Conservation (phyloP, 1,140 invertebrate species). For the Pollicipes pollicipes region DNA sequence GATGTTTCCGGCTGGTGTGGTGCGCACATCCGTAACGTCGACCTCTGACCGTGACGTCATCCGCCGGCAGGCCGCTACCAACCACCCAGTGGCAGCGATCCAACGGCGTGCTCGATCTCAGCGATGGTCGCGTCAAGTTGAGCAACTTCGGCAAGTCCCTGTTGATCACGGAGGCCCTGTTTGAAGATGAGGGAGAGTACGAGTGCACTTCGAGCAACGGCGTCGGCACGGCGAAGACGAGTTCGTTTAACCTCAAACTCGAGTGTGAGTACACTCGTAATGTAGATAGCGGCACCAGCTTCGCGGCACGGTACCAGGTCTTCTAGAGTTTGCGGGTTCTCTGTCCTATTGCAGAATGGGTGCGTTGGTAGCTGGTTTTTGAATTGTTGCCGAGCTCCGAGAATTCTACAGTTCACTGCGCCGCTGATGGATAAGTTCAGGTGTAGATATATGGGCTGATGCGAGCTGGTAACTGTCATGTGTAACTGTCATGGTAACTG, state of each 20-base stretch:
- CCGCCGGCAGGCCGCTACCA: slow-evolving; percentile 30
- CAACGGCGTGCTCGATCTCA: slow-evolving; percentile 34
- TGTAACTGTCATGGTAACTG: no score
- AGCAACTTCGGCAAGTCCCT: slow-evolving; percentile 80
- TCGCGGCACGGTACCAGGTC: not conserved
- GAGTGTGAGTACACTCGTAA: slow-evolving; percentile 35
- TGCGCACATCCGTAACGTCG: no score
- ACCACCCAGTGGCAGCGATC: slow-evolving; percentile 51
- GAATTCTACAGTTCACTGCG: no score
- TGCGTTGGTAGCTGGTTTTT: no score
- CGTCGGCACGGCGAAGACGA: slow-evolving; percentile 58
- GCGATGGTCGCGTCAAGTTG: slow-evolving; percentile 41
- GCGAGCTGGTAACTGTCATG: no score
- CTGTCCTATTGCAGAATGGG: no score
- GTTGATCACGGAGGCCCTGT: slow-evolving; percentile 62
- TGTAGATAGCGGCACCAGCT: not conserved
- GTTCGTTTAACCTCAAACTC: slow-evolving; percentile 63
- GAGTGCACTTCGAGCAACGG: slow-evolving; percentile 83
- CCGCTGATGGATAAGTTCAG: no score
- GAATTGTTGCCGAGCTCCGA: no score
- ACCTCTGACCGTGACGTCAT: no score
- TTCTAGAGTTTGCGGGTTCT: not conserved
- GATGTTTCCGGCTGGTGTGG: no score
- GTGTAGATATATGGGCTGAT: no score
- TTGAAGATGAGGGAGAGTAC: slow-evolving; percentile 69